Evolutionary conservation across 64 coral and sea anemone genomes (phyloP).

Genomic region (Stichodactyla mertensii): DNA sequence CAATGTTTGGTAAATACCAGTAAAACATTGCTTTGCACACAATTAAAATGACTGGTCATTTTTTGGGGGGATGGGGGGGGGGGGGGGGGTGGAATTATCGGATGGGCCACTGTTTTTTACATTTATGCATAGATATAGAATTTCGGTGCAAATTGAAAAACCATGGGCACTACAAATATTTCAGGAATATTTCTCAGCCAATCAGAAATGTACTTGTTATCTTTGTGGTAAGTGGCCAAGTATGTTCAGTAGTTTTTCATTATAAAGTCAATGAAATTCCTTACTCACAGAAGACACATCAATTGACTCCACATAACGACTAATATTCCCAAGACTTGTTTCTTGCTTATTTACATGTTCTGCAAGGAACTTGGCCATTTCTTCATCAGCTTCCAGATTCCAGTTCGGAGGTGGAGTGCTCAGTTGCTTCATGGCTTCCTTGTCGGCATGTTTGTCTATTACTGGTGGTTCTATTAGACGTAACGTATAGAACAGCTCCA

Average conservation of each 20-base stretch:
- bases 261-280: neutral
- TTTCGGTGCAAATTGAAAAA: too few species aligned
- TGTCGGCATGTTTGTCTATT: conserved; percentile 77
- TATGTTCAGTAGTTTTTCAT: too few species aligned
- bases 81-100: too few species aligned
- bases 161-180: too few species aligned
- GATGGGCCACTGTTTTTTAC: too few species aligned
- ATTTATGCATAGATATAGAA: too few species aligned
- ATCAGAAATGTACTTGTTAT: too few species aligned
- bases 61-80: too few species aligned
- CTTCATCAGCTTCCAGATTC: conserved; percentile 93
- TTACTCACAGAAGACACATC: conserved; percentile 82
- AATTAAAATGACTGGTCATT: too few species aligned
- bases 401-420: conserved; percentile 86
- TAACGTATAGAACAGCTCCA: conserved; percentile 76
- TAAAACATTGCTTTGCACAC: too few species aligned
- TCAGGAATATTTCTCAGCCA: too few species aligned
- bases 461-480: conserved; percentile 59
- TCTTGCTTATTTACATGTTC: conserved; percentile 84
- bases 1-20: neutral
- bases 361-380: conserved; percentile 88
- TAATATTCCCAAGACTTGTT: conserved; percentile 83
- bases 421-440: conserved; percentile 81
- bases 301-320: conserved; percentile 87
- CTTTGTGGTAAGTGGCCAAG: too few species aligned